Conservation (phyloP, 1,140 invertebrate genomes). For the Magallana ariakensis region DNA sequence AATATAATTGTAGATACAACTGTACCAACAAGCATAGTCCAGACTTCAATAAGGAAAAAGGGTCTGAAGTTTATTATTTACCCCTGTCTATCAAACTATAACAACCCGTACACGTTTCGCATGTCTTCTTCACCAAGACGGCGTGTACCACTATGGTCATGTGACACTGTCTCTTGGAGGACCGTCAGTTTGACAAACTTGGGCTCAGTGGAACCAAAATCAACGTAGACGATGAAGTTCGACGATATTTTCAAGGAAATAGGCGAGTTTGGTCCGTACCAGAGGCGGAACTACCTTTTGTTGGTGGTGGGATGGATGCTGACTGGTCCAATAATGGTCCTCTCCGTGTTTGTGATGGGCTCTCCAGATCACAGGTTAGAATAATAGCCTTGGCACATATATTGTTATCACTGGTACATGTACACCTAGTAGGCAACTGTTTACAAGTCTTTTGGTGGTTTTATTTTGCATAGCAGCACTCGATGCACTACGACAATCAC, state of each 20-base stretch:
- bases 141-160: not conserved
- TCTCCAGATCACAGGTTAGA: slow-evolving; percentile 64
- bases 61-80: no score
- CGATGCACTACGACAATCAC: no score
- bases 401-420: no score
- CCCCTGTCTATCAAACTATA: not conserved
- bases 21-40: no score
- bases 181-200: no score
- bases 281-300: slow-evolving; percentile 89
- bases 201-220: no score
- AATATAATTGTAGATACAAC: no score
- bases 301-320: slow-evolving; percentile 88
- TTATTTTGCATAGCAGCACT: no score
- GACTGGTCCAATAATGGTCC: slow-evolving; percentile 86
- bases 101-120: not conserved
- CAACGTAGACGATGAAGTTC: slow-evolving; percentile 85
- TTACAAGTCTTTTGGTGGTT: no score
- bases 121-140: not conserved
- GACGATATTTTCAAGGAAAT: slow-evolving; percentile 92
- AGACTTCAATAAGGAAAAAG: no score
- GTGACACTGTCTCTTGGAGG: no score
- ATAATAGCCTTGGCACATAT: not conserved
- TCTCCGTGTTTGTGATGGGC: slow-evolving; percentile 77
- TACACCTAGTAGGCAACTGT: no score
- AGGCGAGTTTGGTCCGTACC: slow-evolving; percentile 92